Conservation (phyloP, 2,888 invertebrate species). For the Lysandra coridon region DNA sequence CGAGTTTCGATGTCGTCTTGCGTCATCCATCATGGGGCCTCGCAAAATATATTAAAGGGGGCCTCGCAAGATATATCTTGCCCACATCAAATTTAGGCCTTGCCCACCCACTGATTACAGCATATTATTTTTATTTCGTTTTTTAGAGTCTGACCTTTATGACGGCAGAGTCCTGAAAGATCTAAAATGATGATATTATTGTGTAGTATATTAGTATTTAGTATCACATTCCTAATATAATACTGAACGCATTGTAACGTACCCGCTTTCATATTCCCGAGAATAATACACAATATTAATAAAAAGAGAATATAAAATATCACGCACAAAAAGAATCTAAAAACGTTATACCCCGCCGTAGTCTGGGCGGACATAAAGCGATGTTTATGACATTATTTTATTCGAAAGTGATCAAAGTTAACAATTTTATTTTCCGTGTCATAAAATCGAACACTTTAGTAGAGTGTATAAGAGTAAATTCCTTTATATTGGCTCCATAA, state of each 20-base stretch:
- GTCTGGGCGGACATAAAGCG: not conserved
- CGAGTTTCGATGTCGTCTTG: no score
- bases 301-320: not conserved
- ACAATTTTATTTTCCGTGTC: constrained; percentile 12
- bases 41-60: no score
- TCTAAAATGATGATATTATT: no score
- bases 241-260: constrained; percentile 25
- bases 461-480: not conserved
- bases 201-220: no score
- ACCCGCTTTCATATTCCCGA: not conserved
- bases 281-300: not conserved
- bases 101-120: no score
- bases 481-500: not conserved
- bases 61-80: no score
- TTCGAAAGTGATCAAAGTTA: constrained; percentile 9
- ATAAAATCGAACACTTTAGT: not conserved
- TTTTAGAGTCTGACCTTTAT: no score
- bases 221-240: no score
- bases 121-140: no score
- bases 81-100: no score
- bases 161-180: no score
- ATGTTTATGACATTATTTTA: constrained; percentile 5
- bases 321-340: constrained; percentile 2
- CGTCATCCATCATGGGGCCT: no score
- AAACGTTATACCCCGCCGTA: not conserved